Base-by-base conservation (phyloP, 1,140 invertebrate genomes). In the Cydia fagiglandana region DNA sequence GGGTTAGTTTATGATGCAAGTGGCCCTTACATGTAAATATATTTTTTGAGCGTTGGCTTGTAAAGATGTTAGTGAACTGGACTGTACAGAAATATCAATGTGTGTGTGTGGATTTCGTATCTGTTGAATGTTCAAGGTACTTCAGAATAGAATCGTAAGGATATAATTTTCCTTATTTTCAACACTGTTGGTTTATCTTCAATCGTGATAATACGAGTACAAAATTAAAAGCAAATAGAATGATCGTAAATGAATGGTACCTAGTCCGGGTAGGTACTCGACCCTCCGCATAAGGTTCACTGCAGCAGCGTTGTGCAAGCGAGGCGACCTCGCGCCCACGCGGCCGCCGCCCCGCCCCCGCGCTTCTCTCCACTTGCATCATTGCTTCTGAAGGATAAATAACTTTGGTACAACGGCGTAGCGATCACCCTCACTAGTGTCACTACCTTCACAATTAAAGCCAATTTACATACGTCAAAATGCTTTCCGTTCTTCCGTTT, bases 251-350 rank as follows among this genome's bases (percentile, higher is more conserved):
- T 17, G 53, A 2, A 17, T 56, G 53, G n/a, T 56, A 30, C 30
- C 30, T 30, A 15, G 53, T 7, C 20, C 2, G 53, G 56, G 56
- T 20, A 61, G 30, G 13, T 30, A 34, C 3, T 38, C 7, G 30
- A 17, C 15, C 30, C 66, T 70, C 66, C 66, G 45, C 41, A 61
- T 53, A 78, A 74, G 76, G 77, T 76, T 74, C 75, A 70, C n/a
- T 86, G 85, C 83, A 84, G 78, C 24, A 84, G 78, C 66, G 66
- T 88, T 90, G 86, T 88, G 87, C 85, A 87, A 88, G 80, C 70
- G 81, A 64, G 87, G 80, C 70, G 81, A 64, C 82, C 86, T 84
- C 82, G 86, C 81, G 75, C 88, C 88, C 80, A 88, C 88, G 75
- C 74, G 30, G 74, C 74, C 10, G 38, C 38, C 38, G 9, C 38